Percentiles rank a stretch among this genome's conserved stretches.
phyloP scores from a whole-genome alignment of 2,797 vertebrate genomes.

The Setipinna tenuifilis region DNA sequence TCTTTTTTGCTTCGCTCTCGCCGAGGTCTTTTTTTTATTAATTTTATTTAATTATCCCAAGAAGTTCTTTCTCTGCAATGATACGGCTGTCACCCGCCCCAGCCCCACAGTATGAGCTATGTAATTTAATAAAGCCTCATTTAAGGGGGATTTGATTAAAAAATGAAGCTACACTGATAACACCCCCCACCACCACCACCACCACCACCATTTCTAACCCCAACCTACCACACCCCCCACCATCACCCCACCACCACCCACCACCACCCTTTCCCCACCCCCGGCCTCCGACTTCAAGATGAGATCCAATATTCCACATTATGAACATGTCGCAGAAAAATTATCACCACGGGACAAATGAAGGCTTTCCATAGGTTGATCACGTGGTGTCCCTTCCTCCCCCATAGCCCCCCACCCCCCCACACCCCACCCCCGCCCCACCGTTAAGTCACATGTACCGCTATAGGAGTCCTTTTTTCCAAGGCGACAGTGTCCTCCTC shows the following conservation, averaged over 20 bases:
- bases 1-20: conserved; percentile 61
- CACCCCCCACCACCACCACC: conserved; percentile 54
- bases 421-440: neutral
- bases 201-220: conserved; percentile 43
- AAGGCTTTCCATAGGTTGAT: conserved; percentile 71
- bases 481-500: neutral
- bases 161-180: conserved; percentile 83
- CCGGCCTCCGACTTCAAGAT: conserved; percentile 69
- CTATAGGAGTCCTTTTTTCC: neutral
- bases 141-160: conserved; percentile 85
- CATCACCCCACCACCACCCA: conserved; percentile 48
- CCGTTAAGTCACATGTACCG: neutral
- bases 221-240: neutral
- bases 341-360: conserved; percentile 82
- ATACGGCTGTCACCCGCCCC: conserved; percentile 63
- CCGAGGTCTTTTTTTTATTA: conserved; percentile 70
- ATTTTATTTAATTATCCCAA: conserved; percentile 85
- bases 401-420: neutral
- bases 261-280: conserved; percentile 20
- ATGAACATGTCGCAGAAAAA: conserved; percentile 79
- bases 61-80: conserved; percentile 67
- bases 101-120: conserved; percentile 79
- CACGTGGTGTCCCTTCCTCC: conserved; percentile 41
- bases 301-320: conserved; percentile 80
- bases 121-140: conserved; percentile 87